Conservation (phyloP, 2,888 invertebrate species). For the Pemphredon lugubris region DNA sequence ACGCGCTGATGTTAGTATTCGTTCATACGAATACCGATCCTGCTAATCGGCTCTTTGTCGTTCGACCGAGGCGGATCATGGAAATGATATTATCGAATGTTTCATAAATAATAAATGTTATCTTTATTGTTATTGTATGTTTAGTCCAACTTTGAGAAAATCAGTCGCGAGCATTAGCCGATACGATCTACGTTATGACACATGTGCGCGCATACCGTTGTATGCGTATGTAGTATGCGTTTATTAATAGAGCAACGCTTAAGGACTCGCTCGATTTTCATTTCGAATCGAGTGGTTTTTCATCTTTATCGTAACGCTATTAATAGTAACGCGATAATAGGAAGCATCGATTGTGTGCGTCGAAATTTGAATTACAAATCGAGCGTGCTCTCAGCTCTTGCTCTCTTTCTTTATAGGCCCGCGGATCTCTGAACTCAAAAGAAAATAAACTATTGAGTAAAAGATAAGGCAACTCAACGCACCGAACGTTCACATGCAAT, state of each 20-base stretch:
- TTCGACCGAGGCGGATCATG: constrained; percentile 30
- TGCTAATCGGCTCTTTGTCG: constrained; percentile 18
- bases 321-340: constrained; percentile 31
- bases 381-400: constrained; percentile 33
- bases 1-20: constrained; percentile 44
- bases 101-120: constrained; percentile 52
- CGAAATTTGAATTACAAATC: constrained; percentile 27
- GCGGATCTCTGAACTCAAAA: constrained; percentile 53
- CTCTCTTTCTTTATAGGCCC: constrained; percentile 16
- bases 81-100: constrained; percentile 49
- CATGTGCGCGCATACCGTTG: no score
- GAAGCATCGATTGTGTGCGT: neutral
- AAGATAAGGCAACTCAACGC: constrained; percentile 28
- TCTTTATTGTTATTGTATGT: constrained; percentile 60
- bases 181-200: neutral
- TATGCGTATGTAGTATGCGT: constrained; percentile 25
- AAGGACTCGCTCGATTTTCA: constrained; percentile 43
- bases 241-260: constrained; percentile 19
- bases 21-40: constrained; percentile 47
- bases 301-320: neutral
- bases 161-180: neutral
- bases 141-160: constrained; percentile 55
- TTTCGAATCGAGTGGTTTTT: constrained; percentile 13
- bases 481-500: constrained; percentile 39
- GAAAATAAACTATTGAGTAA: constrained; percentile 74